Conservation (phyloP, 2,113 vertebrate genomes). For the Phalacrocorax brasilianus region DNA sequence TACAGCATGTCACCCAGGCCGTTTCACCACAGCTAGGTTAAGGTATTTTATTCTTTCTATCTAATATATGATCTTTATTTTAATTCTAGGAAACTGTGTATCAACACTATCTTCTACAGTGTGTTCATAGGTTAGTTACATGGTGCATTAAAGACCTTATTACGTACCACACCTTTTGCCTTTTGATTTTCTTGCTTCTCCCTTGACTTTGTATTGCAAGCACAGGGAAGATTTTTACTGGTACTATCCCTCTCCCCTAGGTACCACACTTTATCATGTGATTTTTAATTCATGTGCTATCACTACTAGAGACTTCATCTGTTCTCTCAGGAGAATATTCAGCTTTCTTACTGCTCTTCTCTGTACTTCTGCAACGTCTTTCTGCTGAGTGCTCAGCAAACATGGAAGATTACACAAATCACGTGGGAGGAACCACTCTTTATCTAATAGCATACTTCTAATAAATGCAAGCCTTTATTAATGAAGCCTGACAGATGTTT, state of each 20-base stretch:
- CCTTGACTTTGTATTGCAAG: not conserved
- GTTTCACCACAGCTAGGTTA: not conserved
- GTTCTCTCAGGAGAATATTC: not conserved
- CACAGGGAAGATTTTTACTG: not conserved
- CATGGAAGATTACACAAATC: not conserved
- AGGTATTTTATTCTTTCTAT: not conserved
- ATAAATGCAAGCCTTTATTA: not conserved
- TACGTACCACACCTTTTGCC: not conserved
- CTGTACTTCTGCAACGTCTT: not conserved
- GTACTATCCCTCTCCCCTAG: not conserved
- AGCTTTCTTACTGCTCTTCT: not conserved
- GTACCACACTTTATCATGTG: not conserved
- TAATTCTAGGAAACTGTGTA: not conserved
- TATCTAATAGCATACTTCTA: not conserved
- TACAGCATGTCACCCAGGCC: not conserved
- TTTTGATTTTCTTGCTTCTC: not conserved
- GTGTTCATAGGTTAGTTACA: not conserved
- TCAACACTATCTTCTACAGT: not conserved
- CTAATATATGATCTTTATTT: not conserved
- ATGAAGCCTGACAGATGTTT: not conserved
- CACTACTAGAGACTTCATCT: not conserved
- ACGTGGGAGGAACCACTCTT: not conserved
- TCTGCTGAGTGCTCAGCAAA: not conserved
- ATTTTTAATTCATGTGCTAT: not conserved
- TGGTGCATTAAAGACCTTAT: not conserved